These are phyloP conservation scores for Hoplostethus mediterraneus DNA, from an alignment of 2,797 vertebrate species.

Conservation along the genomic window DNA sequence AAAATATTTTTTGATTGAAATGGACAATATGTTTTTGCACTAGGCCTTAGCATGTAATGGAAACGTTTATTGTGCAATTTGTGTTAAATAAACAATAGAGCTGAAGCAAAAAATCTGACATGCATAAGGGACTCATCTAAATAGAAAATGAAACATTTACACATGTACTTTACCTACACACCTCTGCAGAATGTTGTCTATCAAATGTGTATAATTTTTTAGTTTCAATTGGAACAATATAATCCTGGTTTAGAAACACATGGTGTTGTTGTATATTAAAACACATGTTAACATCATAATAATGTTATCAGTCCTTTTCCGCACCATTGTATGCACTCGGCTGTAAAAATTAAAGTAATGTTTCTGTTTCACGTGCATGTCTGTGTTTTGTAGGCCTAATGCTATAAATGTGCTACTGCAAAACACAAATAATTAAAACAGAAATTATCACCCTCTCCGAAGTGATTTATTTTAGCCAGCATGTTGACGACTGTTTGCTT, in stretches of 20 bases:
- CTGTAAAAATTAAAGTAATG: background rate
- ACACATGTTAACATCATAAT: background rate
- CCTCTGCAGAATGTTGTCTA: background rate
- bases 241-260: slow-evolving; percentile 5
- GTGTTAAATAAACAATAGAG: background rate
- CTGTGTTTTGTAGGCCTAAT: slow-evolving; percentile 28
- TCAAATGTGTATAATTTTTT: background rate
- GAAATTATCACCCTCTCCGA: background rate
- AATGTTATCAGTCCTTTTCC: slow-evolving; percentile 12
- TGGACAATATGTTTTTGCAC: background rate
- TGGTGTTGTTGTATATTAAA: background rate
- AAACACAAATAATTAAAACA: slow-evolving; percentile 11
- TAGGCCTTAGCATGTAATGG: background rate
- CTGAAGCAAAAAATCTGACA: too few relatives aligned
- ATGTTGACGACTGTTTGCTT: background rate
- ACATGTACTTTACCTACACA: background rate
- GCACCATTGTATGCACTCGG: slow-evolving; percentile 22
- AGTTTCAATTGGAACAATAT: background rate
- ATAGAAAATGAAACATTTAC: background rate
- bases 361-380: slow-evolving; percentile 41
- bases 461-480: slow-evolving; percentile 18
- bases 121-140: too few relatives aligned
- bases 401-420: slow-evolving; percentile 4
- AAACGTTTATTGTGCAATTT: background rate
- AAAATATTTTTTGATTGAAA: background rate